phyloP scores from a whole-genome alignment of 2,888 invertebrate species.

The Drosophila parthenogenetica region DNA sequence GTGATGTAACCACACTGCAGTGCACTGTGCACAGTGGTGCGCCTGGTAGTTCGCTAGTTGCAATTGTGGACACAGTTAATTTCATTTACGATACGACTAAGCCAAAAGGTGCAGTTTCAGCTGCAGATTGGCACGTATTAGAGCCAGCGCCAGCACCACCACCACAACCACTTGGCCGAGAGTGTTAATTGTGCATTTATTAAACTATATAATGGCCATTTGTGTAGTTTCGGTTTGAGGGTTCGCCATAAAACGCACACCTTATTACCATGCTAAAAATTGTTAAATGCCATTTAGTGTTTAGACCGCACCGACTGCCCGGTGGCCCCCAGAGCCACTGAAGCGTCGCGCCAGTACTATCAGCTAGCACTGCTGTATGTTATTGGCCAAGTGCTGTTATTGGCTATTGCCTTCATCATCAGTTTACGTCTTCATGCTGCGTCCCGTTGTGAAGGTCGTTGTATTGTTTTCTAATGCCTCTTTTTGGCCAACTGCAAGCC shows the following conservation, averaged over 20 bases:
- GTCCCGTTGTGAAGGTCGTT: slow-evolving; percentile 64
- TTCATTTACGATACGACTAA: slow-evolving; percentile 44
- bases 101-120: slow-evolving; percentile 3
- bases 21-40: slow-evolving; percentile 12
- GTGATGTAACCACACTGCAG: slow-evolving; percentile 52
- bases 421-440: slow-evolving; percentile 57
- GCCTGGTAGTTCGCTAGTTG: not conserved
- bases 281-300: slow-evolving; percentile 54
- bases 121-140: not conserved
- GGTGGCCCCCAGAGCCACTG: slow-evolving; percentile 59
- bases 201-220: slow-evolving; percentile 55
- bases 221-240: slow-evolving; percentile 25
- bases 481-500: slow-evolving; percentile 45
- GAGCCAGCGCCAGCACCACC: not conserved
- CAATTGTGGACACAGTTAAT: slow-evolving; percentile 48
- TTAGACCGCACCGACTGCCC: slow-evolving; percentile 44
- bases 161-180: slow-evolving; percentile 22
- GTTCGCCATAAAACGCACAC: slow-evolving; percentile 54
- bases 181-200: slow-evolving; percentile 70
- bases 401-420: slow-evolving; percentile 39
- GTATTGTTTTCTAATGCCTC: slow-evolving; percentile 41
- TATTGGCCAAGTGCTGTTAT: slow-evolving; percentile 2
- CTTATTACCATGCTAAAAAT: slow-evolving; percentile 67
- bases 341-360: slow-evolving; percentile 40
- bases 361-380: not conserved